Conservation (phyloP, 2,113 vertebrate species). For the Lethenteron camtschaticum region DNA sequence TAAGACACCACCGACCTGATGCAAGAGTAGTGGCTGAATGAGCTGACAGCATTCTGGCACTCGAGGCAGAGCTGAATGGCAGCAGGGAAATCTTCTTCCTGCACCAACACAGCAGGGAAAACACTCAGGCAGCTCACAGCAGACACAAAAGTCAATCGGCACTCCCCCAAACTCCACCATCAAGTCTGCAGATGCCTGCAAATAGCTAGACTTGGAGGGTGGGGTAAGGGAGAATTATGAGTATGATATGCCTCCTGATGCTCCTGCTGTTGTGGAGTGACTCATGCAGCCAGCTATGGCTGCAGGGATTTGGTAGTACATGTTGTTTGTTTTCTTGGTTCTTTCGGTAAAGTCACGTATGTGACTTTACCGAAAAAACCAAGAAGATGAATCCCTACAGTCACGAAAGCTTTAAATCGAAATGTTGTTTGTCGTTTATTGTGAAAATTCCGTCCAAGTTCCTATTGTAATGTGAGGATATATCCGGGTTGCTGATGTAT, state of each 20-base stretch:
- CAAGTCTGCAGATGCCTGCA: conserved; percentile 7
- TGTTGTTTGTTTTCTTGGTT: too few species aligned
- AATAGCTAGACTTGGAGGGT: neutral
- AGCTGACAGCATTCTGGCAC: conserved; percentile 92
- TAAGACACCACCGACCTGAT: conserved; percentile 40
- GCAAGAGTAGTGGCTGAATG: conserved; percentile 97
- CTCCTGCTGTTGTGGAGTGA: neutral
- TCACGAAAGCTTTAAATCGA: too few species aligned
- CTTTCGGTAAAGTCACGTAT: too few species aligned
- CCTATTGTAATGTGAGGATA: too few species aligned
- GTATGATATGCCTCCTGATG: neutral
- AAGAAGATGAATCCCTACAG: too few species aligned
- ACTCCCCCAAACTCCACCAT: conserved; percentile 7
- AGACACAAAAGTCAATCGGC: conserved; percentile 8
- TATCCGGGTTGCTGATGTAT: too few species aligned
- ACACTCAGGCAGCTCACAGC: conserved; percentile 7
- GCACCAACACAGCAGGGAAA: conserved; percentile 12
- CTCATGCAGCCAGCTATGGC: too few species aligned
- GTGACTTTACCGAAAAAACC: too few species aligned
- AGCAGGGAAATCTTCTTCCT: conserved; percentile 97
- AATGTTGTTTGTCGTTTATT: too few species aligned
- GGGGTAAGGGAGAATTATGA: neutral
- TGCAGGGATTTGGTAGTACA: too few species aligned
- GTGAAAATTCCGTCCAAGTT: too few species aligned
- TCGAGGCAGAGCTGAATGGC: conserved; percentile 92